These are phyloP conservation scores for Sycobia sp. DNA, from an alignment of 1,140 invertebrate genomes.

Conservation along the genomic window DNA sequence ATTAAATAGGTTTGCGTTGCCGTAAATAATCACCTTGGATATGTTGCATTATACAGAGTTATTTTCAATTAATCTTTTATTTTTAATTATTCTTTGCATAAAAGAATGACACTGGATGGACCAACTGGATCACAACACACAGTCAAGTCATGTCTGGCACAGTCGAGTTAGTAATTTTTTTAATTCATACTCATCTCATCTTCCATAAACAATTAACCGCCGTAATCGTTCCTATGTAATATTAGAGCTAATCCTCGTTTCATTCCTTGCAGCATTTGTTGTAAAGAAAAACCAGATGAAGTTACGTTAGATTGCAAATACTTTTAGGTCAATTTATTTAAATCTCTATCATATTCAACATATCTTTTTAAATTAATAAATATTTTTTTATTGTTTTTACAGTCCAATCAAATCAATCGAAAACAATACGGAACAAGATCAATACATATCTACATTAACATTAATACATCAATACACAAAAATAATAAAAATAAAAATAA, in stretches of 20 bases:
- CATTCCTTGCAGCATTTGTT: neutral
- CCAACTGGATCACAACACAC: conserved; percentile 12
- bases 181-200: conserved; percentile 8
- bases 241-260: conserved; percentile 33
- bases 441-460: too few relatives aligned
- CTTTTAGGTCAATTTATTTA: too few relatives aligned
- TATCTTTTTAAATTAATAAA: too few relatives aligned
- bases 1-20: conserved; percentile 25
- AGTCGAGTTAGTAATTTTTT: conserved; percentile 17
- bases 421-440: too few relatives aligned
- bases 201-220: conserved; percentile 33
- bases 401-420: too few relatives aligned
- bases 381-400: too few relatives aligned
- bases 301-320: too few relatives aligned
- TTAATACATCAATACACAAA: too few relatives aligned
- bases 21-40: neutral
- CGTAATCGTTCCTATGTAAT: conserved; percentile 29
- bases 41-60: conserved; percentile 37
- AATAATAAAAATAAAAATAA: too few relatives aligned
- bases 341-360: too few relatives aligned
- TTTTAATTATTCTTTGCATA: neutral
- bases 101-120: conserved; percentile 11
- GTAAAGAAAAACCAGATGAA: neutral
- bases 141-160: neutral
- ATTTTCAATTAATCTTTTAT: conserved; percentile 23